These are phyloP conservation scores for Papilio elwesi DNA, from an alignment of 2,888 invertebrate species.

Conservation along the genomic window DNA sequence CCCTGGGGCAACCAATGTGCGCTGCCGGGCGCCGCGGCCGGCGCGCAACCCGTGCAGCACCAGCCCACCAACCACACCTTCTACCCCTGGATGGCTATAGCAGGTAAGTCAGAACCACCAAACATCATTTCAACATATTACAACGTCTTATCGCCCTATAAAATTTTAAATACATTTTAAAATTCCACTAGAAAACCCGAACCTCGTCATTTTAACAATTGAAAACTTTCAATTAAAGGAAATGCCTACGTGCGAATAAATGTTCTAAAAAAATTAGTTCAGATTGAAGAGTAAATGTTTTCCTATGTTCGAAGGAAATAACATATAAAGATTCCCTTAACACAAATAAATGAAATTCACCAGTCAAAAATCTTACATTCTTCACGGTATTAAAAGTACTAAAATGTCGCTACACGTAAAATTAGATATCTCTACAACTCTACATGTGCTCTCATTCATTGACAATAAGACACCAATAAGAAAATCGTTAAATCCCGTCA, in stretches of 20 bases:
- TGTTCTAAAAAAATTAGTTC: not conserved
- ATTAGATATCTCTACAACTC: not conserved
- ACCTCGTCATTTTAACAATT: not conserved
- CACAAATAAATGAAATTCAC: slow-evolving; percentile 27
- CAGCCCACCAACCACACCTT: slow-evolving; percentile 96
- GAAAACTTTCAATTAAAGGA: not conserved
- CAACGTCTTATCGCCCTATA: not conserved
- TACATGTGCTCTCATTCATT: slow-evolving; percentile 23
- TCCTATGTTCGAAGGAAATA: not conserved
- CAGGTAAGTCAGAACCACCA: slow-evolving; percentile 90
- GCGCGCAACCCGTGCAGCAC: slow-evolving; percentile 94
- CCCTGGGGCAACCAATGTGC: slow-evolving; percentile 96
- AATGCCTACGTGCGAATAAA: not conserved
- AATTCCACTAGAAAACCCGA: not conserved
- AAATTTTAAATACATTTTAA: not conserved
- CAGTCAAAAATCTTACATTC: slow-evolving; percentile 44
- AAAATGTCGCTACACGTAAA: slow-evolving; percentile 64
- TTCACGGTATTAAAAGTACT: slow-evolving; percentile 53
- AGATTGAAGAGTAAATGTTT: not conserved
- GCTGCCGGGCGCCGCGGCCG: slow-evolving; percentile 91
- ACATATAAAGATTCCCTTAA: not conserved
- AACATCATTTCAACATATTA: slow-evolving; percentile 12
- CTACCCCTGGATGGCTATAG: slow-evolving; percentile 99
- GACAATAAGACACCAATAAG: slow-evolving; percentile 71
- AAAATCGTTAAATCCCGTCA: slow-evolving; percentile 53